Evolutionary conservation across 2,797 vertebrate genomes (phyloP).

Genomic region (Chaetophractus vellerosus): DNA sequence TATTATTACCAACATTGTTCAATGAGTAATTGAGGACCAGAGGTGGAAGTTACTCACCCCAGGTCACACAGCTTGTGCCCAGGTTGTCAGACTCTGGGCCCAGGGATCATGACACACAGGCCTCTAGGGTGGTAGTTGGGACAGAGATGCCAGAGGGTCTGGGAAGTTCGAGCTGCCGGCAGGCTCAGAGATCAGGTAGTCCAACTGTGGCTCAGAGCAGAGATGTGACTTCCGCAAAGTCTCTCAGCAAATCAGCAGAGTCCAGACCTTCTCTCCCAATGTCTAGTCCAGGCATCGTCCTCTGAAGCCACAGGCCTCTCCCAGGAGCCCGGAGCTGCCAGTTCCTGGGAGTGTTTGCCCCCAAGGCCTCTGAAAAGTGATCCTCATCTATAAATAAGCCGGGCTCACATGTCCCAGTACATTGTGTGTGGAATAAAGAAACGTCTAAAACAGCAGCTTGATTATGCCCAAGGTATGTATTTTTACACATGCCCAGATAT

Average conservation of each 20-base stretch:
- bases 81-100: neutral
- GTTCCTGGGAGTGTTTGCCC: slow-evolving; percentile 59
- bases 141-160: neutral
- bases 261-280: neutral
- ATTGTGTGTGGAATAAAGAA: slow-evolving; percentile 88
- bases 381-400: slow-evolving; percentile 89
- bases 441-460: slow-evolving; percentile 69
- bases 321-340: slow-evolving; percentile 60
- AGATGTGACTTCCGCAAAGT: neutral
- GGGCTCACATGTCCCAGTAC: slow-evolving; percentile 87
- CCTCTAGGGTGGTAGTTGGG: neutral
- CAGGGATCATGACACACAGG: neutral
- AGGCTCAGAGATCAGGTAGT: neutral
- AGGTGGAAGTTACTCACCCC: neutral
- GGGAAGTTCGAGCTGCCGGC: neutral
- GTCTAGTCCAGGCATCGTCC: slow-evolving; percentile 20
- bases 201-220: neutral
- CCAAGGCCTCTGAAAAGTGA: slow-evolving; percentile 88
- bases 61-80: neutral
- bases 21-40: neutral
- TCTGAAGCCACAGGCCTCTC: slow-evolving; percentile 28
- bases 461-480: slow-evolving; percentile 70
- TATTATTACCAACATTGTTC: neutral
- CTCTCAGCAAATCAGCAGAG: neutral
- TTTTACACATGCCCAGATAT: slow-evolving; percentile 67